Conservation (phyloP, 2,888 invertebrate species). For the Apamea sordens region DNA sequence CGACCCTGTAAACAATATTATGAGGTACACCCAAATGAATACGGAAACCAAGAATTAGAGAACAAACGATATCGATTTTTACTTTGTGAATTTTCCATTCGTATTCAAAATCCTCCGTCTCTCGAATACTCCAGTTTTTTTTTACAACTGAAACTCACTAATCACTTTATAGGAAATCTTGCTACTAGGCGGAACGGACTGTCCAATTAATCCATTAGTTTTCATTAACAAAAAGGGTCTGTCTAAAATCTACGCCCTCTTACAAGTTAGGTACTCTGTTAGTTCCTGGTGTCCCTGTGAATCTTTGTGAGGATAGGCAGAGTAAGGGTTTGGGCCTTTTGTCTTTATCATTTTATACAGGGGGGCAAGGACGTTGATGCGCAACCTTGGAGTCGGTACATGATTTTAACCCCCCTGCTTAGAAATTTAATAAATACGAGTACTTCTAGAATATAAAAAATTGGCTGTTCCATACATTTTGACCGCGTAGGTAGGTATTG, state of each 20-base stretch:
- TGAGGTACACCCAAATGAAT: not conserved
- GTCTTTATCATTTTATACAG: not conserved
- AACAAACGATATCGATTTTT: constrained; percentile 1
- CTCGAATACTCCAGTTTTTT: constrained; percentile 9
- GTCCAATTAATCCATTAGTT: constrained; percentile 52
- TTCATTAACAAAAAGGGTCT: constrained; percentile 23
- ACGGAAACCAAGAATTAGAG: not conserved
- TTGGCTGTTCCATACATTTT: no score
- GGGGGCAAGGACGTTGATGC: no score
- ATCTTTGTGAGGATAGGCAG: not conserved
- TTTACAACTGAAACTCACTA: constrained; percentile 23
- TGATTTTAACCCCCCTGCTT: no score
- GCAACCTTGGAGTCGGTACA: no score
- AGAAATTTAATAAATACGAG: no score
- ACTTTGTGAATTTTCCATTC: constrained; percentile 9
- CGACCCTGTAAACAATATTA: not conserved
- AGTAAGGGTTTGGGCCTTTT: not conserved
- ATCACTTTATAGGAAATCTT: constrained; percentile 43
- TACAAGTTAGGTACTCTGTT: not conserved
- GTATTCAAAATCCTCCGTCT: constrained; percentile 18
- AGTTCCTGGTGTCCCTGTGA: not conserved
- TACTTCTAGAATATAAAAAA: no score
- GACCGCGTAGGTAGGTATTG: no score
- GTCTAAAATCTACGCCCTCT: constrained; percentile 1
- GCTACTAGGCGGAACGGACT: constrained; percentile 40